Base-by-base conservation (phyloP, 35 echinoderm and acorn worm genomes). In the Apostichopus japonicus region DNA sequence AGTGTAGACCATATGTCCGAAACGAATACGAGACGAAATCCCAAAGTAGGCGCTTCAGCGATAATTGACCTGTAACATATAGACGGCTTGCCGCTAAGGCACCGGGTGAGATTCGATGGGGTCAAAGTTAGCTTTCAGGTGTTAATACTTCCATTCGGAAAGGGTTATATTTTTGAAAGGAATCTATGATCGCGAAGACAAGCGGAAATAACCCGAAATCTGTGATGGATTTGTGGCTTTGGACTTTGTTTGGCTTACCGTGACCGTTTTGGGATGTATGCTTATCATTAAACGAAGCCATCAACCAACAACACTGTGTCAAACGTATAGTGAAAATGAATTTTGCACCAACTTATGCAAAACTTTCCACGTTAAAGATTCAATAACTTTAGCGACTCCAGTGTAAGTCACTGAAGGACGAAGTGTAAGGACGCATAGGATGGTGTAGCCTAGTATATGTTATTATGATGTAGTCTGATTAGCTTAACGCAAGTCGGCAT, bases 201-300 rank as follows among this genome's bases (percentile, higher is more conserved):
- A 75, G 6, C 71, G 71, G 71, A 75, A 75, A 19, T 75, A 75
- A 75, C 71, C 71, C 21, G 6, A 75, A 75, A 75, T 75, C 71
- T 75, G 71, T n/a, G 71, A 75, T 75, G 71, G 71, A 75, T 75
- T 75, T 75, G 71, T 75, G 71, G 71, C 71, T 75, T 75, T 75
- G 6, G 22, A 23, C 17, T 23, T 67, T 75, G 71, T 75, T 75
- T 75, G n/a, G 71, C 71, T 75, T 75, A 61, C 13, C 7, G 71
- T 75, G 71, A 75, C 71, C 71, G 71, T 7, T 19, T 75, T 14
- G 71, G 15, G 7, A 61, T 23, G 17, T 75, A 24, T 75, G 71
- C 71, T 75, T 75, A 23, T 67, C 13, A 75, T 75, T 75, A 75
- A 75, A n/a, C 14, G 71, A 75, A 67, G 11, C 63, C 8, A 44